Evolutionary conservation across 2,888 invertebrate genomes (phyloP).

Genomic region (Scaptomyza parva): DNA sequence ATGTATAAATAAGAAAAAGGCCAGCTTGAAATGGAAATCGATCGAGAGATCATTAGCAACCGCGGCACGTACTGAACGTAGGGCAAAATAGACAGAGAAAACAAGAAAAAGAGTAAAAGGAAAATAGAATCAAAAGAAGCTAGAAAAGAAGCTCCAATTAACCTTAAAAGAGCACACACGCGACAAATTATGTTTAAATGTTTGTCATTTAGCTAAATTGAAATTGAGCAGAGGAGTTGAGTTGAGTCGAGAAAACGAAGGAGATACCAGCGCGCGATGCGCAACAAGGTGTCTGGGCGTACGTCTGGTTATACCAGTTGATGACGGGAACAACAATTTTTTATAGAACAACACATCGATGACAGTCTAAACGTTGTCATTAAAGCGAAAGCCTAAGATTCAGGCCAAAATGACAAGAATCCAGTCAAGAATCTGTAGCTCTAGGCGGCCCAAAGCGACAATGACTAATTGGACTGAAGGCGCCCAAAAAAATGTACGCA

Average conservation of each 20-base stretch:
- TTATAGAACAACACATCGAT: slow-evolving; percentile 67
- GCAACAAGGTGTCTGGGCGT: slow-evolving; percentile 37
- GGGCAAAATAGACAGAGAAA: slow-evolving; percentile 24
- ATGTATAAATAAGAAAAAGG: slow-evolving; percentile 33
- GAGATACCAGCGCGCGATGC: slow-evolving; percentile 2
- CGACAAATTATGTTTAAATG: slow-evolving; percentile 73
- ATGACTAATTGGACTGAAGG: slow-evolving; percentile 35
- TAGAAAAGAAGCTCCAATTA: slow-evolving; percentile 33
- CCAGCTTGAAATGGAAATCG: slow-evolving; percentile 61
- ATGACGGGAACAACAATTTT: slow-evolving; percentile 2
- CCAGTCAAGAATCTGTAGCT: slow-evolving; percentile 28
- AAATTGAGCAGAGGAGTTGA: slow-evolving; percentile 20
- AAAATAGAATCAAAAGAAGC: not conserved
- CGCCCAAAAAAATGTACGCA: slow-evolving; percentile 9
- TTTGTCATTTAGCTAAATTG: slow-evolving; percentile 71
- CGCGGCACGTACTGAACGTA: slow-evolving; percentile 48
- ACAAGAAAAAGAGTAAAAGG: not conserved
- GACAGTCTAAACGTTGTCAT: slow-evolving; percentile 72
- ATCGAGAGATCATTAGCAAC: slow-evolving; percentile 51
- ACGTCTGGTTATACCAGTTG: slow-evolving; percentile 67
- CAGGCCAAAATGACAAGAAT: slow-evolving; percentile 65
- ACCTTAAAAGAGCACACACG: slow-evolving; percentile 44
- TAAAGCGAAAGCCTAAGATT: slow-evolving; percentile 74
- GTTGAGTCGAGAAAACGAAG: not conserved
- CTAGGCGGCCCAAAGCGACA: slow-evolving; percentile 16